These are phyloP conservation scores for Amphiura filiformis DNA, from an alignment of 35 echinoderm and acorn worm species.

Conservation along the genomic window DNA sequence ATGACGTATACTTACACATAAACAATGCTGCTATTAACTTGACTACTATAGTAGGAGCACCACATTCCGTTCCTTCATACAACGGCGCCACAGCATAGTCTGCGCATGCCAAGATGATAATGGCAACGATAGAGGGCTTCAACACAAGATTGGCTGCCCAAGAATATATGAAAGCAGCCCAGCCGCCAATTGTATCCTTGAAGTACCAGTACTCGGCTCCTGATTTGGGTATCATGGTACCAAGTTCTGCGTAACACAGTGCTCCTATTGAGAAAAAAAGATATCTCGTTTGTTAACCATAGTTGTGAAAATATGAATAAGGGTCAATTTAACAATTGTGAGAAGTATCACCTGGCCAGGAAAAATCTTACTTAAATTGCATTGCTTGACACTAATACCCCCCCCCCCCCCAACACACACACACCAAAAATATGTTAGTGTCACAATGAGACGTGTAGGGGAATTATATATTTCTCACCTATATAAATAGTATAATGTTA, in stretches of 20 bases:
- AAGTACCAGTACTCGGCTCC: conserved; percentile 19
- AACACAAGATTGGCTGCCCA: background rate
- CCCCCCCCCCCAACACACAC: too few relatives aligned
- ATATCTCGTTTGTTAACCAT: too few relatives aligned
- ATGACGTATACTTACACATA: background rate
- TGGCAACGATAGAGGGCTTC: background rate
- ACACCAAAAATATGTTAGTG: too few relatives aligned
- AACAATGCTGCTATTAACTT: background rate
- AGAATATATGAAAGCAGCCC: background rate
- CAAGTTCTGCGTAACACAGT: conserved; percentile 31
- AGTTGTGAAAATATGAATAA: too few relatives aligned
- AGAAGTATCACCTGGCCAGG: too few relatives aligned
- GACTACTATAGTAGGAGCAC: conserved; percentile 2
- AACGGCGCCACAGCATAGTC: conserved; percentile 16
- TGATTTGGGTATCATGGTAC: conserved; percentile 4
- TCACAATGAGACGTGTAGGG: too few relatives aligned
- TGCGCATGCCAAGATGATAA: conserved; percentile 17
- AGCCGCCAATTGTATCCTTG: background rate
- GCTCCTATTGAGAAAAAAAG: conserved; percentile 14
- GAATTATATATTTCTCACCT: too few relatives aligned
- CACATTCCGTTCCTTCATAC: background rate
- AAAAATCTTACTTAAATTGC: too few relatives aligned
- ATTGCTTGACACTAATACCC: too few relatives aligned
- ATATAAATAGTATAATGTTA: too few relatives aligned
- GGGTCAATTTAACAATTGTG: too few relatives aligned